Conservation (phyloP, 2,113 vertebrate species). For the Aspiorhynchus laticeps region DNA sequence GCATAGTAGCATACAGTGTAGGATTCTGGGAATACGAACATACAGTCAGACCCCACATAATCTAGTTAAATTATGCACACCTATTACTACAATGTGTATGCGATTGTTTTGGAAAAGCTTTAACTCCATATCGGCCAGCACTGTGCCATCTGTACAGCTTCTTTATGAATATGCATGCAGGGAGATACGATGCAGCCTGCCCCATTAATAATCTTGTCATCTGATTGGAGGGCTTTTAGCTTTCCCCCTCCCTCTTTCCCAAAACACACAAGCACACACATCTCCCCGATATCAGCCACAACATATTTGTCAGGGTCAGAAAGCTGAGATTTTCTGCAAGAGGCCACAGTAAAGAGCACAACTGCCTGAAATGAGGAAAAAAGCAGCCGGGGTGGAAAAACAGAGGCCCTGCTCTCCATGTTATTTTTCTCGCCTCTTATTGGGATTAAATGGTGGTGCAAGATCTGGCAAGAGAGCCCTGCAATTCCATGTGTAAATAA, state of each 20-base stretch:
- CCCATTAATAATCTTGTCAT: slow-evolving; percentile 99
- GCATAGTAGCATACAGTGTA: neutral
- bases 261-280: slow-evolving; percentile 5
- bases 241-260: slow-evolving; percentile 47
- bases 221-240: slow-evolving; percentile 83
- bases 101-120: slow-evolving; percentile 64
- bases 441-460: slow-evolving; percentile 78
- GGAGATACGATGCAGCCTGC: slow-evolving; percentile 86
- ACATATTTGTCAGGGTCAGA: slow-evolving; percentile 49
- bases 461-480: slow-evolving; percentile 73
- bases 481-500: slow-evolving; percentile 69
- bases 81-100: slow-evolving; percentile 18
- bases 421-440: slow-evolving; percentile 67
- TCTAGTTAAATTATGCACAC: neutral
- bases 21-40: neutral
- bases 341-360: slow-evolving; percentile 39
- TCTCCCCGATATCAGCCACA: neutral
- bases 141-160: slow-evolving; percentile 87
- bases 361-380: slow-evolving; percentile 62
- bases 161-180: slow-evolving; percentile 96
- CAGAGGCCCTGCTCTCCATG: slow-evolving; percentile 59
- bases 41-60: neutral
- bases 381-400: slow-evolving; percentile 68
- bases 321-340: neutral
- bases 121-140: slow-evolving; percentile 66